These are phyloP conservation scores for Podocnemis expansa DNA, from an alignment of 2,113 vertebrate species.

Conservation along the genomic window DNA sequence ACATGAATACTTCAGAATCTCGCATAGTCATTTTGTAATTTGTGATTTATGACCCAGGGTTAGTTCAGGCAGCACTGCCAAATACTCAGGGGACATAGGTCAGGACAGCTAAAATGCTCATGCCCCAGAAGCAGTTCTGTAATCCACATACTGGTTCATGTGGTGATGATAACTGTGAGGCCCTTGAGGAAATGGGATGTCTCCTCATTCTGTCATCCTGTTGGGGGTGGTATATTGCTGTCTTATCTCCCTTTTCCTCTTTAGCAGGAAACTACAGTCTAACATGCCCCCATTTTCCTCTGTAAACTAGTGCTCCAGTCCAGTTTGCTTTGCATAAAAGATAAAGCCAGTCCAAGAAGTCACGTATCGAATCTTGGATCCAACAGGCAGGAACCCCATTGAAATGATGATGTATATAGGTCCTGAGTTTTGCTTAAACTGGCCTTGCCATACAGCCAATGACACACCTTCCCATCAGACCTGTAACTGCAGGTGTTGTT, in stretches of 20 bases:
- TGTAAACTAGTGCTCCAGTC: background rate
- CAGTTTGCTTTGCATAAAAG: background rate
- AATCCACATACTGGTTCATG: background rate
- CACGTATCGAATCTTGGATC: background rate
- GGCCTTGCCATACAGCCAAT: background rate
- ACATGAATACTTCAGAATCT: background rate
- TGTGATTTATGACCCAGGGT: background rate
- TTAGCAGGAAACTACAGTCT: background rate
- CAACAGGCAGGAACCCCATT: background rate
- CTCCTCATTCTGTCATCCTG: background rate
- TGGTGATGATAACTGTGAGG: background rate
- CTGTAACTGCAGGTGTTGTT: background rate
- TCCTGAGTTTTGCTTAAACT: background rate
- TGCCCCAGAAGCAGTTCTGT: background rate
- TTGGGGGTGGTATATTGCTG: background rate
- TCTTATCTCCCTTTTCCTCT: rapidly evolving
- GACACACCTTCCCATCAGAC: background rate
- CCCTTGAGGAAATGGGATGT: background rate
- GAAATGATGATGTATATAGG: rapidly evolving
- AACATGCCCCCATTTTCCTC: background rate
- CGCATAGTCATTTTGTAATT: background rate
- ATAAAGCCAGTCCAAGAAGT: background rate
- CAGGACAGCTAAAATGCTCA: background rate
- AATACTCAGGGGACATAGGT: background rate
- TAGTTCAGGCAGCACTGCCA: background rate